Conservation (phyloP, 2,888 invertebrate species). For the Busseola fusca region DNA sequence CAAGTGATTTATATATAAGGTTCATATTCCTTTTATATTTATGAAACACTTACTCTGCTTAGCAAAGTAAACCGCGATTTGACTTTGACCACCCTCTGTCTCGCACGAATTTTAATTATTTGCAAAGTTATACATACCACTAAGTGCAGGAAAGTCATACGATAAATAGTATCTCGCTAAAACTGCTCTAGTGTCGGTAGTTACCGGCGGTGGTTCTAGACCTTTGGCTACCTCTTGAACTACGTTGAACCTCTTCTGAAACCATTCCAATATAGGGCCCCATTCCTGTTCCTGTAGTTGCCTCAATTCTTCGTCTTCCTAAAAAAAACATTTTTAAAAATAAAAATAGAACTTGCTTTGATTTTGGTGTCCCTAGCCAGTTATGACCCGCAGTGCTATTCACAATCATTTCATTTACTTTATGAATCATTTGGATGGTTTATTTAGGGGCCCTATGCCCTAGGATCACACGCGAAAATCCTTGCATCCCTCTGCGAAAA, state of each 20-base stretch:
- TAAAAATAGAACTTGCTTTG: not conserved
- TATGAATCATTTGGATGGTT: not conserved
- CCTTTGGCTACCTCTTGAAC: slow-evolving; percentile 92
- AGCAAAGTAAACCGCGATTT: not conserved
- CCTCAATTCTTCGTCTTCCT: slow-evolving; percentile 94
- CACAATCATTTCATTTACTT: not conserved
- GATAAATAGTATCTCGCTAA: slow-evolving; percentile 94
- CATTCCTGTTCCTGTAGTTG: slow-evolving; percentile 94
- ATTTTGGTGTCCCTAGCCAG: not conserved
- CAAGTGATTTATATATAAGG: not conserved
- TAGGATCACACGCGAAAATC: no score
- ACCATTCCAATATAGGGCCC: slow-evolving; percentile 97
- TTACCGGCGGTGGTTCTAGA: slow-evolving; percentile 91
- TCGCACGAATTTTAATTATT: not conserved
- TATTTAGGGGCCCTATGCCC: not conserved
- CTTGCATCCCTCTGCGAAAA: no score
- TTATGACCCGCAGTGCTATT: not conserved
- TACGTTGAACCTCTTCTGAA: slow-evolving; percentile 94
- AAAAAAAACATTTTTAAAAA: slow-evolving; percentile 22
- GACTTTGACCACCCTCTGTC: not conserved
- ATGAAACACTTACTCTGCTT: not conserved
- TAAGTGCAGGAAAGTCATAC: slow-evolving; percentile 93
- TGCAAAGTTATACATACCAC: slow-evolving; percentile 89
- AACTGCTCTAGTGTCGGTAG: slow-evolving; percentile 90
- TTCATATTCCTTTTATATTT: not conserved